Percentiles rank a stretch among this genome's conserved stretches.
These are phyloP conservation scores for Heliconius himera DNA, from an alignment of 1,140 invertebrate genomes.

Conservation along the genomic window DNA sequence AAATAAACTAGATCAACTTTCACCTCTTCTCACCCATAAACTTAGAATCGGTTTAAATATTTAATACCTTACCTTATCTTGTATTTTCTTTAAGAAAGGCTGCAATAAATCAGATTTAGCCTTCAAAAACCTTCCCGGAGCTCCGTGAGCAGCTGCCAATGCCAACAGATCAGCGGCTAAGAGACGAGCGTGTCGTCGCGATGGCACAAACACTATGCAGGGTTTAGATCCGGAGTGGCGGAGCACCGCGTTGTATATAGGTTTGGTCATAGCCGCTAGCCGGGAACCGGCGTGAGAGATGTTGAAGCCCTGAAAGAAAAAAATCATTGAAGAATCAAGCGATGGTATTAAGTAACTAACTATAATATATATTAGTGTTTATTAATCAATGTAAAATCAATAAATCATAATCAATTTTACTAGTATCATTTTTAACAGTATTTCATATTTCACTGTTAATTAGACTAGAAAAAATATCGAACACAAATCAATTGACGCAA, in stretches of 20 bases:
- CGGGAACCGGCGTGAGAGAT: constrained; percentile 98
- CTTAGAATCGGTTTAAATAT: too few relatives aligned
- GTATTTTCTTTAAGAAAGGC: constrained; percentile 93
- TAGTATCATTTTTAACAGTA: too few relatives aligned
- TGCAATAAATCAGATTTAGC: constrained; percentile 93
- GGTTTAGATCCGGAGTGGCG: constrained; percentile 94
- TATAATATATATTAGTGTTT: too few relatives aligned
- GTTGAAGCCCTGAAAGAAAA: constrained; percentile 91
- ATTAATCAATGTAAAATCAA: too few relatives aligned
- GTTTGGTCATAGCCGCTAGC: constrained; percentile 98
- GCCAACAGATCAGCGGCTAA: constrained; percentile 98
- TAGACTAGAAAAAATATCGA: too few relatives aligned
- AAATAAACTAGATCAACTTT: too few relatives aligned
- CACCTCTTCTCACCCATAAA: too few relatives aligned
- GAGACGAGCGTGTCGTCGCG: constrained; percentile 94
- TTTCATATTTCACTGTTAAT: too few relatives aligned
- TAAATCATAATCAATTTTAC: too few relatives aligned
- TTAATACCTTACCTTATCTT: constrained; percentile 90
- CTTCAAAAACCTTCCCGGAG: constrained; percentile 93
- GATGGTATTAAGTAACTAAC: too few relatives aligned
- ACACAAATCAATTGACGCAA: too few relatives aligned
- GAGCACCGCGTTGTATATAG: constrained; percentile 96
- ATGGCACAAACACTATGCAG: constrained; percentile 98
- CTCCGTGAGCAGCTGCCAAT: constrained; percentile 93
- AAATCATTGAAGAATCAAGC: too few relatives aligned